Evolutionary conservation across 2,113 vertebrate genomes (phyloP).

Genomic region (Ahaetulla prasina): DNA sequence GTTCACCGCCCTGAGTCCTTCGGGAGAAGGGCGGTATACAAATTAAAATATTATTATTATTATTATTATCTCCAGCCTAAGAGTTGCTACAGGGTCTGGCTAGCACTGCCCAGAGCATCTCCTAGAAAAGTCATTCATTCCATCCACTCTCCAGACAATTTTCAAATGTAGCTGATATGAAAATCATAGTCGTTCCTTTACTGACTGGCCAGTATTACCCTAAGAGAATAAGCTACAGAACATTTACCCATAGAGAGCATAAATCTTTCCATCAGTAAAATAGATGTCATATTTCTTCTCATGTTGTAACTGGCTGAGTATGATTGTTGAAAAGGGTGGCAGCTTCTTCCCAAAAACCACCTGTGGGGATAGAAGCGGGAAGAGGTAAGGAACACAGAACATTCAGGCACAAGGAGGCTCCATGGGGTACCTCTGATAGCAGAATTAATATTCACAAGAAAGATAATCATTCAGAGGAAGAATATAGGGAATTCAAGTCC

Average conservation of each 20-base stretch:
- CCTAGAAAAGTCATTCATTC: not conserved
- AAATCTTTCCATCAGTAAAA: constrained; percentile 80
- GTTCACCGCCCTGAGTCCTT: no score
- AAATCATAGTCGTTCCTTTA: not conserved
- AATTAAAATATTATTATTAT: no score
- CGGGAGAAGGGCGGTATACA: no score
- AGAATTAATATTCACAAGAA: no score
- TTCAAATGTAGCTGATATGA: not conserved
- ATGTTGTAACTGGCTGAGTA: constrained; percentile 77
- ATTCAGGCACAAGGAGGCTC: not conserved
- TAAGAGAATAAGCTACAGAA: not conserved
- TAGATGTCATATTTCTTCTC: constrained; percentile 91
- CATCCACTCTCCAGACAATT: not conserved
- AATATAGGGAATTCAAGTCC: not conserved
- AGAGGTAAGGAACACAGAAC: rapidly evolving
- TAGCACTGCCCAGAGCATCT: not conserved
- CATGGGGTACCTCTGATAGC: not conserved
- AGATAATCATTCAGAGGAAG: no score
- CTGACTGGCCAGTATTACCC: not conserved
- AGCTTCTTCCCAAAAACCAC: constrained; percentile 88
- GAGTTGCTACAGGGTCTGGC: not conserved
- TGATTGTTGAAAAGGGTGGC: constrained; percentile 76
- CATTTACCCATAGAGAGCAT: constrained; percentile 83
- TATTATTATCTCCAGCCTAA: not conserved
- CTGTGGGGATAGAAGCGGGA: constrained; percentile 61